Percentiles rank a stretch among this genome's conserved stretches.
phyloP scores from a whole-genome alignment of 2,113 vertebrate genomes.

The Edolisoma coerulescens region DNA sequence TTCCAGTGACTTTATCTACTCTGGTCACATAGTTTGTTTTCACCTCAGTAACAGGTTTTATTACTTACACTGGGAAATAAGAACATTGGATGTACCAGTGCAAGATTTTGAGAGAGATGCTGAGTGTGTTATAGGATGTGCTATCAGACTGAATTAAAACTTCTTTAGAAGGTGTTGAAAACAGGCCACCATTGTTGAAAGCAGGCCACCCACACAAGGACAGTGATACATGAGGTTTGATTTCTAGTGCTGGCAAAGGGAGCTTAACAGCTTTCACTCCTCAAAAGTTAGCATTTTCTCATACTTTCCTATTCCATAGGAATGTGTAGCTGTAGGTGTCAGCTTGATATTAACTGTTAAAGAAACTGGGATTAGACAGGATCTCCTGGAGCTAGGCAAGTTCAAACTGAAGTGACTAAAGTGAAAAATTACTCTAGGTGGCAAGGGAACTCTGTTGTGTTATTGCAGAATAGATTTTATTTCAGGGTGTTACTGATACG shows the following conservation, averaged over 20 bases:
- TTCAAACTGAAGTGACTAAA: not conserved
- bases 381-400: not conserved
- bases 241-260: not conserved
- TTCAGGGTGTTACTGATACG: not conserved
- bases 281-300: not conserved
- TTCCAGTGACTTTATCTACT: not conserved
- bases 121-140: not conserved
- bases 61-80: not conserved
- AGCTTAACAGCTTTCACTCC: not conserved
- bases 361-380: not conserved
- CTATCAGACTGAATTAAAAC: not conserved
- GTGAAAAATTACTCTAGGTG: not conserved
- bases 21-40: not conserved
- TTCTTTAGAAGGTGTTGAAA: not conserved
- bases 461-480: conserved; percentile 8
- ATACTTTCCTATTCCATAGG: not conserved
- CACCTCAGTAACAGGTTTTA: not conserved
- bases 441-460: not conserved
- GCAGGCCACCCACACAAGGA: not conserved
- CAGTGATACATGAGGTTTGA: not conserved
- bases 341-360: not conserved
- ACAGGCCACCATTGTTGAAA: not conserved
- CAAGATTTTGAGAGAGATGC: not conserved
- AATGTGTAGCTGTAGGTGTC: not conserved
- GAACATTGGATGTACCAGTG: not conserved